These are phyloP conservation scores for Drosophila sucinea DNA, from an alignment of 1,140 invertebrate genomes.

Conservation along the genomic window DNA sequence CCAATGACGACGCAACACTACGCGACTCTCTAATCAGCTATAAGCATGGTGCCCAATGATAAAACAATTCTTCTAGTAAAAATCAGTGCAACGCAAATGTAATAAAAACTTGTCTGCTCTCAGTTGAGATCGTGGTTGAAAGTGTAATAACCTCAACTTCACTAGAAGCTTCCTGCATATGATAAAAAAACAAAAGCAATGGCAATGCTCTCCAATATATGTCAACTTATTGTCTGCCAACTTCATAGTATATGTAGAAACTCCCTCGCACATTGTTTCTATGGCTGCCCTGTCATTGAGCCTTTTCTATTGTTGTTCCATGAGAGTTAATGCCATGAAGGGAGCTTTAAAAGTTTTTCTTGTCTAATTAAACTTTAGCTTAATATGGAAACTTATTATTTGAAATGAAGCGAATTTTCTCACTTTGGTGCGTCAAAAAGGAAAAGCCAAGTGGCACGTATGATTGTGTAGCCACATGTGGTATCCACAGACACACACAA, in stretches of 20 bases:
- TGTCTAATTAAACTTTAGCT: constrained; percentile 64
- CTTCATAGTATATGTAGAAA: constrained; percentile 12
- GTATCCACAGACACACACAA: constrained; percentile 3
- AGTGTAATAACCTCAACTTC: constrained; percentile 51
- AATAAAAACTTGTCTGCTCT: constrained; percentile 16
- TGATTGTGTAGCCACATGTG: constrained; percentile 27
- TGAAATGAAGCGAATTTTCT: constrained; percentile 41
- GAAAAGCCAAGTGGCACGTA: constrained; percentile 32
- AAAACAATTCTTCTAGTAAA: constrained; percentile 37
- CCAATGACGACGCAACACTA: constrained; percentile 39
- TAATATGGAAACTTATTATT: constrained; percentile 40
- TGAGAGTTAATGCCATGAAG: not conserved
- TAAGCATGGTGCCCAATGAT: constrained; percentile 38
- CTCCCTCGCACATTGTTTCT: not conserved
- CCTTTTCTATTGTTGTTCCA: constrained; percentile 29
- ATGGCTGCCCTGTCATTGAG: constrained; percentile 35
- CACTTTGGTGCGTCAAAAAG: constrained; percentile 40
- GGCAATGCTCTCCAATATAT: constrained; percentile 47
- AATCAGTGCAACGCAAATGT: constrained; percentile 30
- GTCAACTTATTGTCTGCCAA: constrained; percentile 48
- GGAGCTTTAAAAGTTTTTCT: constrained; percentile 21
- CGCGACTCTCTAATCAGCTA: constrained; percentile 58
- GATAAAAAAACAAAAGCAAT: constrained; percentile 39
- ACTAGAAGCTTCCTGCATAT: constrained; percentile 40
- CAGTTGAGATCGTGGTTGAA: not conserved